phyloP scores from a whole-genome alignment of 2,797 vertebrate genomes.

The Muraenolepis orangiensis region DNA sequence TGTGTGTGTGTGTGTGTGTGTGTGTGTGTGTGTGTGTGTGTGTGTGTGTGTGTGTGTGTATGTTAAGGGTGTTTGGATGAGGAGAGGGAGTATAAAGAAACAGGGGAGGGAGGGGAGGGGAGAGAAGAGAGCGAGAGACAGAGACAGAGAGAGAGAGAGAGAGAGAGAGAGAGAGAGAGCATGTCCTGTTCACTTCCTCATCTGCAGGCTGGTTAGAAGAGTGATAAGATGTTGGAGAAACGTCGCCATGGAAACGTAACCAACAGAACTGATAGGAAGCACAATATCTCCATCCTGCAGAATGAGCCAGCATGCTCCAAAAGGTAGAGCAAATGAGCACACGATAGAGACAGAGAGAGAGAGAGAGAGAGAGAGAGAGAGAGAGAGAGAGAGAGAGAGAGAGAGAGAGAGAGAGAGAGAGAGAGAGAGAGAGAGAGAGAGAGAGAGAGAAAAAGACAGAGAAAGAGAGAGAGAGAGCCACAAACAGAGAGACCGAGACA shows the following conservation, averaged over 20 bases:
- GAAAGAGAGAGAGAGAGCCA: conserved; percentile 5
- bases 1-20: conserved; percentile 21
- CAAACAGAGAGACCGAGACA: neutral
- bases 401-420: conserved; percentile 38
- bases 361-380: neutral
- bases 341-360: conserved; percentile 15
- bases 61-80: neutral
- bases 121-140: conserved; percentile 18
- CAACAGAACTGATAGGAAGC: neutral
- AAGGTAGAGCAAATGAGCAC: neutral
- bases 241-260: neutral
- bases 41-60: neutral
- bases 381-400: conserved; percentile 22
- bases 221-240: no score
- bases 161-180: conserved; percentile 5
- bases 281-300: neutral
- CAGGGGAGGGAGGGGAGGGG: neutral
- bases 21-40: conserved; percentile 1
- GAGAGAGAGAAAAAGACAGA: conserved; percentile 10
- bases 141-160: conserved; percentile 11
- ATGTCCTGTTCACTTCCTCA: neutral
- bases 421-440: conserved; percentile 22
- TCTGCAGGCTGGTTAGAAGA: neutral
- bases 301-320: neutral
- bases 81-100: neutral